Evolutionary conservation across 2,888 invertebrate genomes (phyloP).

Genomic region (Yponomeuta plumbellus): DNA sequence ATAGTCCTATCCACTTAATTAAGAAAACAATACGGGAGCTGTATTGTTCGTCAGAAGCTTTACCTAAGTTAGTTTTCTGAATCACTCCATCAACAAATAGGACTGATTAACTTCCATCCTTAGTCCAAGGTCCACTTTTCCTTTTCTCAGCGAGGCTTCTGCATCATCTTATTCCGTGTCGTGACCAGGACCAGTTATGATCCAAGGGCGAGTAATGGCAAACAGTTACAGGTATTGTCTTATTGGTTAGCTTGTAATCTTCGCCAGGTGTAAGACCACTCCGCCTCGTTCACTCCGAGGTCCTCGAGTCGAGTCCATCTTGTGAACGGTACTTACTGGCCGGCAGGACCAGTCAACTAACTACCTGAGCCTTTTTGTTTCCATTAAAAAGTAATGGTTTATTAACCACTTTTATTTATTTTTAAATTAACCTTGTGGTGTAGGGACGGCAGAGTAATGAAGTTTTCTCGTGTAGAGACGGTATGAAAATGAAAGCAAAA

Average conservation of each 20-base stretch:
- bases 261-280: conserved; percentile 37
- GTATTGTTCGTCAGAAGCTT: too few relatives aligned
- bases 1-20: too few relatives aligned
- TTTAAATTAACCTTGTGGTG: conserved; percentile 4
- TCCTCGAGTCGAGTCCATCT: conserved; percentile 25
- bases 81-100: too few relatives aligned
- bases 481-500: not conserved
- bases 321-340: conserved; percentile 34
- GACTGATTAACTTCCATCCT: not conserved
- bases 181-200: not conserved
- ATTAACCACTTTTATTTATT: conserved; percentile 25
- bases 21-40: too few relatives aligned
- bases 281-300: conserved; percentile 8
- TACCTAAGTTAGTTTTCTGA: too few relatives aligned
- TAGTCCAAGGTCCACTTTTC: not conserved
- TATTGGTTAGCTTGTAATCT: conserved; percentile 43
- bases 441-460: not conserved
- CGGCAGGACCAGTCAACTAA: conserved; percentile 4
- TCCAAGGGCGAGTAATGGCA: conserved; percentile 35
- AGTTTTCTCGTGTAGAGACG: conserved; percentile 2
- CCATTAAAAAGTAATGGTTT: conserved; percentile 10
- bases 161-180: not conserved
- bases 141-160: not conserved
- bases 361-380: conserved; percentile 2
- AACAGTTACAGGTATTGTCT: conserved; percentile 36